A percentile compares a stretch with the other conserved stretches of the same genome.
These are phyloP conservation scores for Hypomesus transpacificus DNA, from an alignment of 2,113 vertebrate genomes.

Conservation along the genomic window DNA sequence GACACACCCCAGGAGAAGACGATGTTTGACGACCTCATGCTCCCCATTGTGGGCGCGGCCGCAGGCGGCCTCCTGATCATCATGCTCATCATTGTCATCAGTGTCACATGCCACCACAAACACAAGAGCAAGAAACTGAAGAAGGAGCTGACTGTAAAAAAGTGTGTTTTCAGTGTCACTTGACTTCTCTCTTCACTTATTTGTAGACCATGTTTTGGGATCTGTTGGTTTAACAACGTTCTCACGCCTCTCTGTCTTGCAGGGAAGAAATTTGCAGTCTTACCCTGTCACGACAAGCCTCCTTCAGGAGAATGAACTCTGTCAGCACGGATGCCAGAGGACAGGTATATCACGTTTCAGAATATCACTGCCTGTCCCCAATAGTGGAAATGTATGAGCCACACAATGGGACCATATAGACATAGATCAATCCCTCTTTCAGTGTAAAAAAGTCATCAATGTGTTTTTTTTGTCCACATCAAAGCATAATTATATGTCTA, in stretches of 20 bases:
- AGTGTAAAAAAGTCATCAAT: too few species aligned
- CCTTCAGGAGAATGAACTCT: constrained; percentile 83
- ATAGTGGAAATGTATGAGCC: too few species aligned
- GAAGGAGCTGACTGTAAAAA: constrained; percentile 79
- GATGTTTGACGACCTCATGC: constrained; percentile 63
- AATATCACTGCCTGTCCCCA: not conserved
- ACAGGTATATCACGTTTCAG: constrained; percentile 62
- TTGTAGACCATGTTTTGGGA: not conserved
- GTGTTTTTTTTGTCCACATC: too few species aligned
- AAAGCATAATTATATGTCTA: too few species aligned
- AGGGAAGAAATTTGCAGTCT: constrained; percentile 79
- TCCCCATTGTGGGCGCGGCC: constrained; percentile 75
- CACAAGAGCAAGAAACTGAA: constrained; percentile 80
- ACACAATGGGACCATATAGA: too few species aligned
- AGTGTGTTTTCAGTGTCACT: constrained; percentile 65
- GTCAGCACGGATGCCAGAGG: constrained; percentile 72
- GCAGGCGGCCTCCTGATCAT: constrained; percentile 73
- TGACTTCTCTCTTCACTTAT: not conserved
- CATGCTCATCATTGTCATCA: constrained; percentile 75
- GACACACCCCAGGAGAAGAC: not conserved
- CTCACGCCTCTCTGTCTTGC: constrained; percentile 1
- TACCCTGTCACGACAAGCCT: constrained; percentile 85
- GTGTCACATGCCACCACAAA: constrained; percentile 83
- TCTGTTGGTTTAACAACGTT: not conserved
- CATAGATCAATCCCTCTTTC: too few species aligned